These are phyloP conservation scores for Halictus quadricinctus DNA, from an alignment of 2,888 invertebrate species.

Conservation along the genomic window DNA sequence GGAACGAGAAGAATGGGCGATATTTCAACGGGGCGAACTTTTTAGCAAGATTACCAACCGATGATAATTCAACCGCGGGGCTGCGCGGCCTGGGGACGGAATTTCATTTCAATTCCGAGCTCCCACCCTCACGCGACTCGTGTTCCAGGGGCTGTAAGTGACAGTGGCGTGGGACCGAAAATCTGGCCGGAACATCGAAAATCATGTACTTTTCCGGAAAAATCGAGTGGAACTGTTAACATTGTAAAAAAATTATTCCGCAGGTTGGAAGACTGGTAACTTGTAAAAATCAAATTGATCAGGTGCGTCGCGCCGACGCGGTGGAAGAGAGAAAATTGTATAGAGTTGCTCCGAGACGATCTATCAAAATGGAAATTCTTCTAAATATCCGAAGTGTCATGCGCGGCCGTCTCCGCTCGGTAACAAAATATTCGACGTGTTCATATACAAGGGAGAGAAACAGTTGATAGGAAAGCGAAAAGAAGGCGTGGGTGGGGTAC, in stretches of 20 bases:
- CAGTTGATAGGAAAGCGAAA: neutral
- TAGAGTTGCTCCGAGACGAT: neutral
- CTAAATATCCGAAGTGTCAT: neutral
- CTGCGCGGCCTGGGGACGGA: constrained; percentile 66
- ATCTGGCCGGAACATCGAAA: constrained; percentile 46
- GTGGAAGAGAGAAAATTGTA: neutral
- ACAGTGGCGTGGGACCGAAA: constrained; percentile 71
- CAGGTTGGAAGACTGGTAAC: too few species aligned
- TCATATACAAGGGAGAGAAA: neutral
- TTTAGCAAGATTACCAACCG: constrained; percentile 73
- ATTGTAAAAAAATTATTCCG: too few species aligned
- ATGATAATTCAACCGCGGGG: constrained; percentile 75
- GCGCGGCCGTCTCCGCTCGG: neutral
- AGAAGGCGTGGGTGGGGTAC: neutral
- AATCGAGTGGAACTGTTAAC: too few species aligned
- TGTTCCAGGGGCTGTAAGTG: constrained; percentile 70
- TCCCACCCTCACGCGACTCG: constrained; percentile 52
- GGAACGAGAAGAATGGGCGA: constrained; percentile 52
- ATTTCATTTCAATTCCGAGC: constrained; percentile 74
- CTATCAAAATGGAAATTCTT: neutral
- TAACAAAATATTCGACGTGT: constrained; percentile 1
- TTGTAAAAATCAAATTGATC: too few species aligned
- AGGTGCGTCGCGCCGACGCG: too few species aligned
- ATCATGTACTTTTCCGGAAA: neutral
- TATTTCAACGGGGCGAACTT: constrained; percentile 66